phyloP scores from a whole-genome alignment of 2,888 invertebrate species.

The Molanna angustata region DNA sequence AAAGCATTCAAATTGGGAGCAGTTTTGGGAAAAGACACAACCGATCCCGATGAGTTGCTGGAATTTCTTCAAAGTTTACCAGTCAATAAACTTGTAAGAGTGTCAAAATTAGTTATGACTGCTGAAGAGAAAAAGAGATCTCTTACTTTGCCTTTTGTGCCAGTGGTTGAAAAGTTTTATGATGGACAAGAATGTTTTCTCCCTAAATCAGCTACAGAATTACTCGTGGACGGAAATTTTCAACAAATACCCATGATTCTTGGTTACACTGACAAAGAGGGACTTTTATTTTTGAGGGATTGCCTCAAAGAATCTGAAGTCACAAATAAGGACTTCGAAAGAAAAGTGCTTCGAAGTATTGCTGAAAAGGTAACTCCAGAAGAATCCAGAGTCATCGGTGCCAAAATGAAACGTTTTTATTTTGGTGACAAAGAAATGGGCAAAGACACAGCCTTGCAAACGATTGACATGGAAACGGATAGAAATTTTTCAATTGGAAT shows the following conservation, averaged over 20 bases:
- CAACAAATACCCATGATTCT: conserved; percentile 21
- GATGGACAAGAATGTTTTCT: conserved; percentile 23
- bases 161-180: conserved; percentile 28
- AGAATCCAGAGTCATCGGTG: conserved; percentile 38
- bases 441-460: conserved; percentile 30
- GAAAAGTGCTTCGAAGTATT: conserved; percentile 47
- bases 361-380: conserved; percentile 42
- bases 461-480: conserved; percentile 25
- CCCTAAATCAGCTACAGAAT: conserved; percentile 8
- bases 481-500: conserved; percentile 17
- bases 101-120: conserved; percentile 6
- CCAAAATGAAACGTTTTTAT: conserved; percentile 43
- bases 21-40: conserved; percentile 24
- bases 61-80: conserved; percentile 23
- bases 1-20: conserved; percentile 27
- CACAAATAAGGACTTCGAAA: conserved; percentile 38
- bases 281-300: conserved; percentile 13
- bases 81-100: conserved; percentile 15
- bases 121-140: conserved; percentile 20
- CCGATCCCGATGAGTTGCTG: conserved; percentile 13
- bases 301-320: conserved; percentile 33
- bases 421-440: conserved; percentile 41
- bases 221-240: conserved; percentile 13
- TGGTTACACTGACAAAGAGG: conserved; percentile 26
- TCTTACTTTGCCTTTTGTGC: conserved; percentile 22